A percentile compares a stretch with the other conserved stretches of the same genome.
phyloP scores from a whole-genome alignment of 2,888 invertebrate genomes.

The Nycteola revayana region DNA sequence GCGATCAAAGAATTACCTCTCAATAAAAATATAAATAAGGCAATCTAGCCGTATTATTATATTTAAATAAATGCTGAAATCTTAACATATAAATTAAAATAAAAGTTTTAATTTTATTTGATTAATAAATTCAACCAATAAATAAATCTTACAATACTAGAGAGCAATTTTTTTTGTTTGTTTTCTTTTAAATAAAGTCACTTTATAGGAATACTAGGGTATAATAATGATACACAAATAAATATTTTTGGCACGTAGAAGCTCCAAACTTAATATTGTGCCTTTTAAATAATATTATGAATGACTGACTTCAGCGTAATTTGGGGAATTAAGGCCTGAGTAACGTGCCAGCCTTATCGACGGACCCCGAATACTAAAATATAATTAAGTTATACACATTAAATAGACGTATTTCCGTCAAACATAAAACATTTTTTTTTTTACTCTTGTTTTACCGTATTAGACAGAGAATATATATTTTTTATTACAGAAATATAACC shows the following conservation, averaged over 20 bases:
- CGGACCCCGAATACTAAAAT: too few species aligned
- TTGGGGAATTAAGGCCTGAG: too few species aligned
- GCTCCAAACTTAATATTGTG: slow-evolving; percentile 43
- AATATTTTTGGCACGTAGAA: slow-evolving; percentile 45
- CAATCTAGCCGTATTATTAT: slow-evolving; percentile 19
- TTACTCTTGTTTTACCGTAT: too few species aligned
- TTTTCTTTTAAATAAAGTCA: slow-evolving; percentile 30
- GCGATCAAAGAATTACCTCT: slow-evolving; percentile 26
- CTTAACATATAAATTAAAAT: neutral
- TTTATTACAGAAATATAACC: too few species aligned
- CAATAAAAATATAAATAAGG: slow-evolving; percentile 28
- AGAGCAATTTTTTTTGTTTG: slow-evolving; percentile 47
- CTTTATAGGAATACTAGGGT: slow-evolving; percentile 4
- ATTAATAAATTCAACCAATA: slow-evolving; percentile 41
- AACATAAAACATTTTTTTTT: too few species aligned
- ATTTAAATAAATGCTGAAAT: slow-evolving; percentile 36
- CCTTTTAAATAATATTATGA: slow-evolving; percentile 12
- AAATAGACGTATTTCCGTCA: too few species aligned
- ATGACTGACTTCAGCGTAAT: too few species aligned
- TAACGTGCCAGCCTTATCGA: too few species aligned
- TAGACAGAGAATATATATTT: too few species aligned
- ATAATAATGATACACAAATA: slow-evolving; percentile 16
- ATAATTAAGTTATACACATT: too few species aligned
- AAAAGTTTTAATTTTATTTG: slow-evolving; percentile 10
- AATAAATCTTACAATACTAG: slow-evolving; percentile 61